Base-by-base conservation (phyloP, 2,888 invertebrate species). In the Calameuta pallipes region DNA sequence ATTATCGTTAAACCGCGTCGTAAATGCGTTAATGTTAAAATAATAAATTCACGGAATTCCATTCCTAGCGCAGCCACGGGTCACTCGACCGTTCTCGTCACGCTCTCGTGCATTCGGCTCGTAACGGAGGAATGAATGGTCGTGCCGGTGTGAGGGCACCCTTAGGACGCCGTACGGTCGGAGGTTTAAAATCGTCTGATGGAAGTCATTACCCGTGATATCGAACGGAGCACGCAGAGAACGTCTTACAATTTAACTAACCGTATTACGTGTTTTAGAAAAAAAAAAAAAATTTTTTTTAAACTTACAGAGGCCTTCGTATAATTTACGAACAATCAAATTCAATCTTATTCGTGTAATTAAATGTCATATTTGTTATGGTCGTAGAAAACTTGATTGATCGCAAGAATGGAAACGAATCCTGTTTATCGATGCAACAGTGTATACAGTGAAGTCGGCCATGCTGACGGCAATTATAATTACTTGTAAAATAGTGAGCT, bases 401-500 rank as follows among this genome's bases (percentile, higher is more conserved):
- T 56, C 56, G 56, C 56, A 56, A 56, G 12, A 56, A 15, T 56
- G 23, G 23, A 23, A 56, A 23, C 56, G 23, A 15, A 56, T 56
- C 56, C 15, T 85, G 83, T 78, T 81, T 76, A 75, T 74, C 68
- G 74, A 41, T 56, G 76, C 70, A 80, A 80, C 77, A 81, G 79
- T 80, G 80, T 81, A 77, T 76, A 78, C 78, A 76, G 76, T 78
- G 78, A 81, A 77, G 75, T 71, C 81, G 78, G 81, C 80, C 83
- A 81, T 82, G 85, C 86, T 83, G 84, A 87, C 85, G 85, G 89
- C 89, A 90, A 90, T 90, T 90, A 90, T 88, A 91, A 91, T 91
- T 90, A 90, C 88, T 86, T 87, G 86, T 84, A 87, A 89, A 90
- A 88, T 87, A 85, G 87, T 87, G 86, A 90, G 88, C 89, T 90